These are phyloP conservation scores for Podargus strigoides DNA, from an alignment of 2,797 vertebrate species.

Conservation along the genomic window DNA sequence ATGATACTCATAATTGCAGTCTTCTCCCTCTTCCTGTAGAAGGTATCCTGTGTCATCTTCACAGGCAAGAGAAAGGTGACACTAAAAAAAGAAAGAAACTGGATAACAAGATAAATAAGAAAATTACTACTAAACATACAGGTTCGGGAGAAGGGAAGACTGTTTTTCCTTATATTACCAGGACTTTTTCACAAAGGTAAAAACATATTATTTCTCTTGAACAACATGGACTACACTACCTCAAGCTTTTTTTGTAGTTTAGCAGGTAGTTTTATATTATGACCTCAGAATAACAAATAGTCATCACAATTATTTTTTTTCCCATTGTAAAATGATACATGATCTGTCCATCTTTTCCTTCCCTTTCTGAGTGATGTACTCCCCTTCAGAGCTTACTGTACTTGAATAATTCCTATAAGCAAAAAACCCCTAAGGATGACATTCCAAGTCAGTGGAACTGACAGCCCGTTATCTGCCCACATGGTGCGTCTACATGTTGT, in stretches of 20 bases:
- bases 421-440: accelerated
- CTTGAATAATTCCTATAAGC: not conserved
- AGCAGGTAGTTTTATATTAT: not conserved
- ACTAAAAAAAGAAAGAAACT: not conserved
- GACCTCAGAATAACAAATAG: not conserved
- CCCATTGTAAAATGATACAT: not conserved
- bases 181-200: slow-evolving; percentile 16
- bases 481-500: accelerated
- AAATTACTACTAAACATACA: not conserved
- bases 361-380: not conserved
- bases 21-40: not conserved
- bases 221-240: not conserved
- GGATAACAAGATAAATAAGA: not conserved
- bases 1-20: not conserved
- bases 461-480: not conserved
- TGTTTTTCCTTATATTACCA: slow-evolving; percentile 7
- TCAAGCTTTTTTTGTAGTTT: not conserved
- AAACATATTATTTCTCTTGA: not conserved
- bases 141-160: not conserved
- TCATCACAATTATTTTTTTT: not conserved
- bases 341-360: not conserved
- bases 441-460: not conserved
- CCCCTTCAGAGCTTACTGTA: not conserved
- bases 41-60: not conserved
- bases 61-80: not conserved